phyloP scores from a whole-genome alignment of 2,888 invertebrate genomes.

The Suillia variegata region DNA sequence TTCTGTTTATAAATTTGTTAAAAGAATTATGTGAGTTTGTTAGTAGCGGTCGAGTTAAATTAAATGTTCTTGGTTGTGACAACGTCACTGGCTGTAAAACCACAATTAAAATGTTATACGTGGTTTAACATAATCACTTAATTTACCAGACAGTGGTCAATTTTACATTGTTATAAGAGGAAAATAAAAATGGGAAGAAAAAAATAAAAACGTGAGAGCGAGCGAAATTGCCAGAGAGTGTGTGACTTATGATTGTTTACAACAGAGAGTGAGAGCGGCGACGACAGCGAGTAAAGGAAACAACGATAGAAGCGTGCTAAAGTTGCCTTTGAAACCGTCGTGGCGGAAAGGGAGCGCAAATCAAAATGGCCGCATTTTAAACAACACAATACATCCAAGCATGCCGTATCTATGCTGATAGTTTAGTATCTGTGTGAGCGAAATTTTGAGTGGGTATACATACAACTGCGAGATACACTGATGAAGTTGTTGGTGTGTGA shows the following conservation, averaged over 20 bases:
- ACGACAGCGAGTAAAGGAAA: not conserved
- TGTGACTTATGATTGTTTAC: not conserved
- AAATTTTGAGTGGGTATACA: conserved; percentile 22
- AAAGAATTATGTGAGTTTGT: too few relatives aligned
- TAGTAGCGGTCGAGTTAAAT: too few relatives aligned
- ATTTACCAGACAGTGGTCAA: not conserved
- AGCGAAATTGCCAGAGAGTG: not conserved
- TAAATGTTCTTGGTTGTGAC: too few relatives aligned
- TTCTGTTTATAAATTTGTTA: too few relatives aligned
- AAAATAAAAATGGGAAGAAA: not conserved
- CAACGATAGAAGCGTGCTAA: not conserved
- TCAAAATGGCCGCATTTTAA: conserved; percentile 57
- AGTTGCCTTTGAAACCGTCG: not conserved
- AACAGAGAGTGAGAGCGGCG: not conserved
- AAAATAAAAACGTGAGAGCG: too few relatives aligned
- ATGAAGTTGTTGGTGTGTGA: conserved; percentile 45
- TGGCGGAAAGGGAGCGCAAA: conserved; percentile 36
- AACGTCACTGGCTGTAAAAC: not conserved
- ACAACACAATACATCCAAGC: conserved; percentile 27
- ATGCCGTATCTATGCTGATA: conserved; percentile 19
- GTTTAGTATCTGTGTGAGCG: conserved; percentile 13
- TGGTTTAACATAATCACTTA: conserved; percentile 2
- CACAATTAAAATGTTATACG: conserved; percentile 33
- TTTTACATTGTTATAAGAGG: not conserved
- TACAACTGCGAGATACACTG: conserved; percentile 31